Base-by-base conservation (phyloP, 1,140 invertebrate genomes). In the Parasteatoda tepidariorum region DNA sequence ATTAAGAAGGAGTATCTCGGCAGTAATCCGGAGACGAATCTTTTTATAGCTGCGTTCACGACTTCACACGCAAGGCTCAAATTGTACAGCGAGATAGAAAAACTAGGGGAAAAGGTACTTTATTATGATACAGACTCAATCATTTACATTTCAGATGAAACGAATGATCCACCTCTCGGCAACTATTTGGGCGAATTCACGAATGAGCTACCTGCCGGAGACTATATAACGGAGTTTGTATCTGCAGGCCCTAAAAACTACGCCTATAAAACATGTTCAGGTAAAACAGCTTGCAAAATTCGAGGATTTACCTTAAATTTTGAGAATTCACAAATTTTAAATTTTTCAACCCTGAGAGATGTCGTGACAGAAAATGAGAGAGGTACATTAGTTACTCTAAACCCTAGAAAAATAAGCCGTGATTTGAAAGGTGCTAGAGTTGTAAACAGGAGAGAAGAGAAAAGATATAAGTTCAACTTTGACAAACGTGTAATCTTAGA, bases 241-340 rank as follows among this genome's bases (percentile, higher is more conserved):
- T 59, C 57, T 15, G 57, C 11, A 15, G 61, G 61, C 3, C 61
- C 61, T 7, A 64, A 64, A 64, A 64, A 64, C 7, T 64, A 64
- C 31, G 61, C 61, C 6, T 64, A 28, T n/a, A 4, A 28, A 28
- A 64, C 61, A 4, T 3, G 3, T 9, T 4, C 4, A 28, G 61
- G 61, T 9, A 64, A 64, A 64, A 64, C 61, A 30, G 26, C 24
- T 18, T 64, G 61, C 26, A 64, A 64, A 64, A 28, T 64, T 30
- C 22, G 15, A 7, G 26, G 61, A 4, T 64, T 64, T 31, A 28
- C 61, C 7, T 31, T 64, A 18, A 64, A 64, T 5, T 64, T 28
- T 28, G 31, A 28, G 26, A 64, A 64, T 30, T 64, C 61, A 9
- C 61, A 64, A n/a, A 28, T 9, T 24, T 28, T 64, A 18, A 64